These are phyloP conservation scores for Tretioscincus oriximinensis DNA, from an alignment of 2,113 vertebrate genomes.

Conservation along the genomic window DNA sequence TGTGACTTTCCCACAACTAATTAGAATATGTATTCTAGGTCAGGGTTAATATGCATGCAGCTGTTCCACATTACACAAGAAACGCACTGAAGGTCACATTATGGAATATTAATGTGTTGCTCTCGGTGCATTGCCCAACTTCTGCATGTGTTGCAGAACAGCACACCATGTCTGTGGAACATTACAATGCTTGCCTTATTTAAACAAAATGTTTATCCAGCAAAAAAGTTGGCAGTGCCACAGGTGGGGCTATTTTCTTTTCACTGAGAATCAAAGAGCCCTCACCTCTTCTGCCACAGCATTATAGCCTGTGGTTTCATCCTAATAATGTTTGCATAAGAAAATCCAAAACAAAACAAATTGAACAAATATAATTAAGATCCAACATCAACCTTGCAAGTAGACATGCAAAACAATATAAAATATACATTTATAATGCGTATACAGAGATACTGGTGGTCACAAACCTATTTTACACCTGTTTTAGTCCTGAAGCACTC, in stretches of 20 bases:
- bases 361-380: not conserved
- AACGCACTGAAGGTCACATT: not conserved
- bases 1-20: conserved; percentile 13
- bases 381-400: not conserved
- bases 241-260: not conserved
- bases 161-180: not conserved
- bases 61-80: not conserved
- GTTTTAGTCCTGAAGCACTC: not conserved
- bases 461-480: too few relatives aligned
- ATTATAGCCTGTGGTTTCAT: not conserved
- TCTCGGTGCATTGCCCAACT: not conserved
- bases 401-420: not conserved
- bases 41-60: not conserved
- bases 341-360: not conserved
- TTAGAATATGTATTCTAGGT: conserved; percentile 10
- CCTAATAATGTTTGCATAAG: not conserved
- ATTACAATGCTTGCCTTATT: not conserved
- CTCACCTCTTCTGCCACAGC: not conserved
- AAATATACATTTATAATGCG: not conserved
- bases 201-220: not conserved
- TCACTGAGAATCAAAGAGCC: not conserved
- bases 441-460: too few relatives aligned
- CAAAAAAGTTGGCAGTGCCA: not conserved
- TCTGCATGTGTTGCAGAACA: not conserved
- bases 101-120: not conserved